These are phyloP conservation scores for Drosophila picticornis DNA, from an alignment of 2,888 invertebrate species.

Conservation along the genomic window DNA sequence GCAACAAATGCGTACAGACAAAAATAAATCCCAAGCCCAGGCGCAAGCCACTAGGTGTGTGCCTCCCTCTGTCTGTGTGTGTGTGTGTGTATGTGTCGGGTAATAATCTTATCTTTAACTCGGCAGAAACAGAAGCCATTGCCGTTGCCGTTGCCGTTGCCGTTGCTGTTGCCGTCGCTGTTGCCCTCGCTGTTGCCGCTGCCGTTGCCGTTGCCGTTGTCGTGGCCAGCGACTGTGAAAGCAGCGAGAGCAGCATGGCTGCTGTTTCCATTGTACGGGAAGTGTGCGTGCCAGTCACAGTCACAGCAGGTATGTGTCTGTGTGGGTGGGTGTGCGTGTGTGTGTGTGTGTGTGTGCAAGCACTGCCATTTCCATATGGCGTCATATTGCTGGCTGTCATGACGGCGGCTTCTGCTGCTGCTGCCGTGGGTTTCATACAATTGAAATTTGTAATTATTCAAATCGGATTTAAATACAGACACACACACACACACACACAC, in stretches of 20 bases:
- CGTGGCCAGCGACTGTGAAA: constrained; percentile 51
- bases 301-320: constrained; percentile 19
- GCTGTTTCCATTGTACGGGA: constrained; percentile 49
- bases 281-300: constrained; percentile 41
- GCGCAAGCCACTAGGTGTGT: constrained; percentile 2
- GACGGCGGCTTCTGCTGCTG: constrained; percentile 40
- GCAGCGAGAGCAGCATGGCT: constrained; percentile 52
- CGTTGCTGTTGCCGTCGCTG: constrained; percentile 27
- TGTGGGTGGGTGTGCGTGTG: constrained; percentile 6
- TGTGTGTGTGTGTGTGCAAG: constrained; percentile 30
- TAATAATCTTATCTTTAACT: constrained; percentile 73
- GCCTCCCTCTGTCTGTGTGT: not conserved
- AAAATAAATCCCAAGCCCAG: constrained; percentile 57
- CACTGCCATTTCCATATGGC: constrained; percentile 75
- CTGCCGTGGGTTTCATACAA: constrained; percentile 69
- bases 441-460: constrained; percentile 80
- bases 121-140: constrained; percentile 61
- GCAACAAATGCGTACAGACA: constrained; percentile 32
- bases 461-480: constrained; percentile 73
- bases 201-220: constrained; percentile 24
- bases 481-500: constrained; percentile 29
- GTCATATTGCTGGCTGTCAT: constrained; percentile 69
- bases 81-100: constrained; percentile 49
- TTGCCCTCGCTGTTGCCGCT: constrained; percentile 34
- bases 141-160: constrained; percentile 25